A percentile compares a stretch with the other conserved stretches of the same genome.
Conservation (phyloP, 2,113 vertebrate genomes). For the Pangasianodon hypophthalmus region DNA sequence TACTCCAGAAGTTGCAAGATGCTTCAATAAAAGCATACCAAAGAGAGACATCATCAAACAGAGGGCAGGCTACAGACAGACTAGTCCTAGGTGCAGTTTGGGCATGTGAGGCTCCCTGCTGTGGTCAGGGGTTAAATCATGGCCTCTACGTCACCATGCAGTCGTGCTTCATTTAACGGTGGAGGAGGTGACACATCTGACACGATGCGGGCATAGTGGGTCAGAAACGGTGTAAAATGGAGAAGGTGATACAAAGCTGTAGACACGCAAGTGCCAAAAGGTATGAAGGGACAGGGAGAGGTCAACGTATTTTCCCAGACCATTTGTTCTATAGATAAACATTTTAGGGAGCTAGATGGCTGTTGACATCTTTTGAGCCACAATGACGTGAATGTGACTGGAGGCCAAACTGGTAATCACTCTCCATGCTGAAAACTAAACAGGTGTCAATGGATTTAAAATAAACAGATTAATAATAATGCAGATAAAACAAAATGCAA, state of each 20-base stretch:
- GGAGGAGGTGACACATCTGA: background rate
- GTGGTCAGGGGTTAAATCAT: background rate
- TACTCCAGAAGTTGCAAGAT: background rate
- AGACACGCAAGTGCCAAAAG: background rate
- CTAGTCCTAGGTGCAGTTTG: constrained; percentile 4
- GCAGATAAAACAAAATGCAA: background rate
- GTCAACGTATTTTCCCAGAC: background rate
- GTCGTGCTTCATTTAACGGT: background rate
- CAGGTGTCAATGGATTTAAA: background rate
- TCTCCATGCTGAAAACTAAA: background rate
- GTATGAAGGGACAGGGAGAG: background rate
- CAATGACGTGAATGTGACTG: background rate
- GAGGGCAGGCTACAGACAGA: background rate
- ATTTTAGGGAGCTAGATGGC: background rate
- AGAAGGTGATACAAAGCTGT: background rate
- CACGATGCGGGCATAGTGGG: background rate
- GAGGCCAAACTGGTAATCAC: background rate
- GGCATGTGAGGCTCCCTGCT: background rate
- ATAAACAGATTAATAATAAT: background rate
- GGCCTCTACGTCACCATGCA: background rate
- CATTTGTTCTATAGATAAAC: constrained; percentile 11
- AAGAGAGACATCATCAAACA: background rate
- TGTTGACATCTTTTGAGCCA: background rate
- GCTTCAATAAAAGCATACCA: background rate
- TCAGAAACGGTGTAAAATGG: background rate